Percentiles rank a stretch among this genome's conserved stretches.
phyloP scores from a whole-genome alignment of 2,888 invertebrate species.

The Idaea straminata region DNA sequence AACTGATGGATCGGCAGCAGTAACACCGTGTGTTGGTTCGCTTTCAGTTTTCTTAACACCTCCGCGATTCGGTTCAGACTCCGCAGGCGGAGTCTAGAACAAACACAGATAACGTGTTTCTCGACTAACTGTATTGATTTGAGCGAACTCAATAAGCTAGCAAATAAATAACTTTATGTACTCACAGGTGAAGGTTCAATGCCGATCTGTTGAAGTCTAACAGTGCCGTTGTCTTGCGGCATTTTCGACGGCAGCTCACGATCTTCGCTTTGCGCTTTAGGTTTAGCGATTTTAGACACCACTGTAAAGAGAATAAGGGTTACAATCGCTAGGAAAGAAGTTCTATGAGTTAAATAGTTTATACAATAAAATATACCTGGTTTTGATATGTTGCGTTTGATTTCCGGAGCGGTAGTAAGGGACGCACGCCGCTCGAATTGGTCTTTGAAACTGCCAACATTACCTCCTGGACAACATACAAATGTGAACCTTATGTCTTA shows the following conservation, averaged over 20 bases:
- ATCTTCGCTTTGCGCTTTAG: constrained; percentile 75
- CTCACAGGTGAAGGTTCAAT: constrained; percentile 70
- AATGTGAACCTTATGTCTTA: background rate
- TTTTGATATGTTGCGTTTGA: constrained; percentile 65
- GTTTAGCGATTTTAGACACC: constrained; percentile 73
- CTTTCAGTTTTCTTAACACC: constrained; percentile 77
- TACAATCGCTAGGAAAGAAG: background rate
- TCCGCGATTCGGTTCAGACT: constrained; percentile 45
- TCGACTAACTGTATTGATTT: background rate
- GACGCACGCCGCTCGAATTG: constrained; percentile 91
- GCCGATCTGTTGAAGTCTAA: constrained; percentile 75
- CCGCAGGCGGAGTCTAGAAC: constrained; percentile 41
- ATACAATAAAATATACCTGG: constrained; percentile 45
- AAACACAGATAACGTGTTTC: background rate
- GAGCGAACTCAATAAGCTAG: background rate
- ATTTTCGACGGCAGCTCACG: constrained; percentile 60
- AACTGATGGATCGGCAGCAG: constrained; percentile 68
- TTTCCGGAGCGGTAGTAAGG: constrained; percentile 71
- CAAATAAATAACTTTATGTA: background rate
- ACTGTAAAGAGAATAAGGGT: constrained; percentile 35
- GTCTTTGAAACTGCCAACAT: constrained; percentile 92
- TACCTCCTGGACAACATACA: constrained; percentile 77
- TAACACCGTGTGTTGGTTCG: constrained; percentile 75
- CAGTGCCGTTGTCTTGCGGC: constrained; percentile 57
- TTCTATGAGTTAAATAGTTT: background rate